Base-by-base conservation (phyloP, 1,140 invertebrate genomes). In the Drosophila paulistorum region DNA sequence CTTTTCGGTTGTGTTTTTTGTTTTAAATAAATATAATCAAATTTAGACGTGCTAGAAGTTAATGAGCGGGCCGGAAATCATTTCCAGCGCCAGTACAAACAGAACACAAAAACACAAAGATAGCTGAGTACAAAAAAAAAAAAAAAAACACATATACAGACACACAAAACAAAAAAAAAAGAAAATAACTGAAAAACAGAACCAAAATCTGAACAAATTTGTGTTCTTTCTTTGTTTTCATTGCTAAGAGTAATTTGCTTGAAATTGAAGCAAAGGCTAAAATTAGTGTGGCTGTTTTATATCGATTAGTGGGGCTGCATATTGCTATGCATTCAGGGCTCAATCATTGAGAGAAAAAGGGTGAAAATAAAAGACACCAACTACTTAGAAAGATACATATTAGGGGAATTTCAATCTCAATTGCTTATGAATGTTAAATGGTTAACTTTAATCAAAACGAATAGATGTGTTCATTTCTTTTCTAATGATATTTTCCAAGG, bases 21-120 rank as follows among this genome's bases (percentile, higher is more conserved):
- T 30, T 30, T 67, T 71, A 77, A 83, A 68, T 83, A 79, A 83
- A 83, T 83, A 83, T 75, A 77, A 84, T 79, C 65, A 77, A 84
- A 79, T 83, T 83, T 79, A 51, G 20, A 51, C 20, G 45, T 51
- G 45, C 45, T 23, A 23, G 64, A 61, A 83, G 73, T 84, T 84
- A 79, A 84, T 84, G 81, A 83, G 77, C 73, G 69, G 39, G 69
- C 81, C 77, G 81, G 81, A 84, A 84, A 84, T 80, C 42, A 80
- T 80, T 80, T 84, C 61, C 66, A 71, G 64, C 68, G 62, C 59
- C 71, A 79, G 48, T 65, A 78, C 45, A 48, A 48, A 48, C 45
- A 48, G 7, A 17, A 48, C 45, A 48, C 6, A 17, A 48, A 48
- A n/a, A 64, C 62, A 45, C 42, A 58, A 48, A 45, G 51, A 59